Percentiles rank a stretch among this genome's conserved stretches.
Evolutionary conservation across 2,888 invertebrate species (phyloP).

Genomic region (Hypsopygia costalis): DNA sequence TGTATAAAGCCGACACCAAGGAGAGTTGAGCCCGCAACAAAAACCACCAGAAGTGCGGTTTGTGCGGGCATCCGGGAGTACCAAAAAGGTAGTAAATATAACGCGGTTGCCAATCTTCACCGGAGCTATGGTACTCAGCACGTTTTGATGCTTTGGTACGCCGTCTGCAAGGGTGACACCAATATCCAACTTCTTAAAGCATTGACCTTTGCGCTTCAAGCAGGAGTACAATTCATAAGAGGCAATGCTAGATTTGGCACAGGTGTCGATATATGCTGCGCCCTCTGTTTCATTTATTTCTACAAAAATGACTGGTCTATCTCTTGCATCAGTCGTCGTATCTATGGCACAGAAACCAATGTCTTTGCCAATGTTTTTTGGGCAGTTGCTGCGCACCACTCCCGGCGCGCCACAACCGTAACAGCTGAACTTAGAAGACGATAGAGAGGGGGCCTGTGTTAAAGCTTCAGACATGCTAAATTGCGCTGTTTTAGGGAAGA

Average conservation of each 20-base stretch:
- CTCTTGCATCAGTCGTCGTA: neutral
- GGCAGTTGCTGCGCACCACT: neutral
- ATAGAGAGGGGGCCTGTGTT: too few species aligned
- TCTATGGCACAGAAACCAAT: conserved; percentile 2
- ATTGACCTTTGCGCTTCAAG: neutral
- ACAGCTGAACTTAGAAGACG: neutral
- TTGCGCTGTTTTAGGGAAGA: neutral
- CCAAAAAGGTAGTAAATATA: neutral
- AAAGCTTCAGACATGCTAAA: too few species aligned
- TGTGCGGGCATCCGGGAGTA: neutral
- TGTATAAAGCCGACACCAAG: conserved; percentile 4
- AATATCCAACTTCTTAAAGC: neutral
- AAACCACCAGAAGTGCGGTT: too few species aligned
- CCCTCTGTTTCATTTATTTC: neutral
- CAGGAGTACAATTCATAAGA: neutral
- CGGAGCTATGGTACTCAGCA: neutral
- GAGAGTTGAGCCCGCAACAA: too few species aligned
- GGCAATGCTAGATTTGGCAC: conserved; percentile 1
- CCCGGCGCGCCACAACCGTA: conserved; percentile 4
- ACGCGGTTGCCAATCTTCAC: neutral
- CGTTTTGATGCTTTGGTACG: neutral
- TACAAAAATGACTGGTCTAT: neutral
- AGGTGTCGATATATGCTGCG: conserved; percentile 3
- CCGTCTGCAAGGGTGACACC: neutral
- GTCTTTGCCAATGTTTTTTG: neutral